Base-by-base conservation (phyloP, 2,888 invertebrate species). In the Tipula vernalis region DNA sequence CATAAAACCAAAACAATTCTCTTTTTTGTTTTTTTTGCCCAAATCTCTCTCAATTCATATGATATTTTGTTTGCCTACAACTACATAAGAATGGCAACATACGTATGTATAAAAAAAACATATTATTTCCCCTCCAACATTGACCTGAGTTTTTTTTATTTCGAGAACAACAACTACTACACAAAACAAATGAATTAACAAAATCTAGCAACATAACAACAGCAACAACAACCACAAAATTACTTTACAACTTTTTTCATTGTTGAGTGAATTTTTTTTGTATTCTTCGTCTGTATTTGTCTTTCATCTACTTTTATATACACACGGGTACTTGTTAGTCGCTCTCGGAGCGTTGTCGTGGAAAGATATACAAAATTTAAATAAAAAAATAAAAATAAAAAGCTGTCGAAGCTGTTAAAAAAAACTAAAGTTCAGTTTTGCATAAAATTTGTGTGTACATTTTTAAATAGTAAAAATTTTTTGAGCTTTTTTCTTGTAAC, bases 261-360 rank as follows among this genome's bases (percentile, higher is more conserved):
- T 71, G 71, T 71, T 71, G 71, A 71, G 71, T 71, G 71, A 71
- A 71, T 71, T 71, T 71, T 71, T 28, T 71, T 71, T 71, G 12
- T 71, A 10, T 71, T 51, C 10, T 71, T 71, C 71, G 71, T 71
- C 15, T 18, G 71, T 28, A 10, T 71, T 71, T 57, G 6, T 57
- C 12, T 57, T 57, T 15, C 15, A 57, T n/a, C 51, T 15, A 57
- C 12, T 15, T 6, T 4, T 57, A 57, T 57, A 12, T 71, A 28
- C 71, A 71, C 10, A 71, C 71, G 28, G 28, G 28, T 71, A 28
- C 28, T 18, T 71, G 84, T 84, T 84, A 84, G 84, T 84, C 84
- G 84, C 84, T 84, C 84, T 84, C 84, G 84, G 84, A 84, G 84
- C 84, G 84, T 84, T 84, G 84, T 84, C 84, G 84, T 84, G 84